phyloP scores from a whole-genome alignment of 2,888 invertebrate genomes.

The Polyommatus icarus region DNA sequence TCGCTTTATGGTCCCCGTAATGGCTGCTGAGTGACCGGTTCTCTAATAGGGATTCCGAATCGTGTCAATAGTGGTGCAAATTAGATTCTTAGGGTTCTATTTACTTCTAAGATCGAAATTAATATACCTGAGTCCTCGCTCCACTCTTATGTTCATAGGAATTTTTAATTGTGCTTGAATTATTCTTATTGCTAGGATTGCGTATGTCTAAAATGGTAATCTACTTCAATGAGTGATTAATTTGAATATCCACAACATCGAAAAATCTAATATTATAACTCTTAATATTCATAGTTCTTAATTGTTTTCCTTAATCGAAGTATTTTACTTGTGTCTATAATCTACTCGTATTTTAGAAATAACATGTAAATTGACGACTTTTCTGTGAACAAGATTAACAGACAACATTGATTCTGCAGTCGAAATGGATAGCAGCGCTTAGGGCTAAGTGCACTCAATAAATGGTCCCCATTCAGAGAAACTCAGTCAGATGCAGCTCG shows the following conservation, averaged over 20 bases:
- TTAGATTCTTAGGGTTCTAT: background rate
- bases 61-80: conserved; percentile 7
- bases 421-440: background rate
- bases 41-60: background rate
- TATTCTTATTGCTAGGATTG: too few species aligned
- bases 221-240: too few species aligned
- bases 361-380: background rate
- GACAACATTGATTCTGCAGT: background rate
- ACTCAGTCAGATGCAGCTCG: background rate
- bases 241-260: too few species aligned
- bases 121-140: background rate
- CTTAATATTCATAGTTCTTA: too few species aligned
- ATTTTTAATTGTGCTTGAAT: too few species aligned
- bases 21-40: conserved; percentile 8
- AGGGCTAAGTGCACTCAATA: conserved; percentile 2
- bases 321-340: too few species aligned
- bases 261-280: too few species aligned
- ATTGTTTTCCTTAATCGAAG: too few species aligned
- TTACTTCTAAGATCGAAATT: background rate
- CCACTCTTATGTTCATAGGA: too few species aligned
- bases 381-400: background rate
- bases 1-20: conserved; percentile 7
- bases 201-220: too few species aligned
- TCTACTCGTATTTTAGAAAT: too few species aligned
- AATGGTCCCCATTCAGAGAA: conserved; percentile 13